Evolutionary conservation across 2,113 vertebrate genomes (phyloP), one percentile per base, ranked within the genome.

Genomic region (Cairina moschata): DNA sequence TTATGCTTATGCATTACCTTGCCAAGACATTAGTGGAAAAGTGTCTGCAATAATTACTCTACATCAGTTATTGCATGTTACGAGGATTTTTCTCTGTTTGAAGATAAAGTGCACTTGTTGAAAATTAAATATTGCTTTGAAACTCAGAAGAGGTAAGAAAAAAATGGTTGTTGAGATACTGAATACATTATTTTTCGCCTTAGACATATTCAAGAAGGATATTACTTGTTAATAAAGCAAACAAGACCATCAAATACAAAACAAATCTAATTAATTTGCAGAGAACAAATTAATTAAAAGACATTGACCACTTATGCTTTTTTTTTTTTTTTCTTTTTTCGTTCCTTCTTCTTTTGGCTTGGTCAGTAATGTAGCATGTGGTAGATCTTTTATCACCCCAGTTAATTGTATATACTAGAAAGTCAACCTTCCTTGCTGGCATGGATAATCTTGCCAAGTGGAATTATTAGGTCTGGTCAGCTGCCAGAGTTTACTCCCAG

Each of bases 401-500:
- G 92, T 96, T 98, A 97, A 97, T 79, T 80, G 82, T 89, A 96
- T 96, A 94, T 69, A 78, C 32, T 92, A 95, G 62, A 95, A 92
- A 95, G 90, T 92, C 92, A 95, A 7, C 86, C 69, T 97, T 97
- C 96, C 94, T 97, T 91, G 89, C 95, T 97, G 97, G 91, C 95
- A 95, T 90, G 94, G 95, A 75, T 93, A 82, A 75, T 96, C 95
- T 93, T 93, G 96, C 93, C 96, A 97, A 97, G 88, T 95, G 95
- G 97, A 98, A 97, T 98, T 98, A 98, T 93, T 67, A 95, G 95
- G 85, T 87, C 96, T 97, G 91, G 96, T 95, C 63, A 83, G 88
- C 90, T 94, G 96, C 89, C 93, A 97, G 90, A 87, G 81, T 96
- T 96, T 93, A 38, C 71, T 97, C 91, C 86, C 96, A 95, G 48